A percentile compares a stretch with the other conserved stretches of the same genome.
These are phyloP conservation scores for Saxidomus purpurata DNA, from an alignment of 1,140 invertebrate species.

Conservation along the genomic window DNA sequence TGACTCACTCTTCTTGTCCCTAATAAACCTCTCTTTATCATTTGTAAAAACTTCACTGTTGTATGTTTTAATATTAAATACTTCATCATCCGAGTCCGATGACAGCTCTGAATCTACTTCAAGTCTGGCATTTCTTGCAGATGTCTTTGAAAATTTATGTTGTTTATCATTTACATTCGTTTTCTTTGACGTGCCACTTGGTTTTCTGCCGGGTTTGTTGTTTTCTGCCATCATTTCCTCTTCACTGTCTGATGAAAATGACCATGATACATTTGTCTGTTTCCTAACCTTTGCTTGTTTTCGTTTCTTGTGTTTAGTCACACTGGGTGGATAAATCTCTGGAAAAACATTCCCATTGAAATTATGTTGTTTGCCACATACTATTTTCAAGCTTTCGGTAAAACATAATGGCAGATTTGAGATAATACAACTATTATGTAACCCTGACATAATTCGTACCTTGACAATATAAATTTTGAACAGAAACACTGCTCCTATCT, in stretches of 20 bases:
- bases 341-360: not conserved
- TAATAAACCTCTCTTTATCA: not conserved
- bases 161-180: not conserved
- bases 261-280: not conserved
- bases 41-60: not conserved
- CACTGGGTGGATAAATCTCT: slow-evolving; percentile 57
- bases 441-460: no score
- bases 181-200: not conserved
- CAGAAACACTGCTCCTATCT: no score
- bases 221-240: not conserved
- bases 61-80: not conserved
- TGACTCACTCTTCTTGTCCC: not conserved
- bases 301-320: slow-evolving; percentile 61
- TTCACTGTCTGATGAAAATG: slow-evolving; percentile 44
- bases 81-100: slow-evolving; percentile 3
- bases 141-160: not conserved
- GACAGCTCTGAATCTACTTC: not conserved
- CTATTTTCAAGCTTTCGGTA: no score
- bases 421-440: no score
- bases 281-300: not conserved
- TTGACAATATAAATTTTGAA: no score
- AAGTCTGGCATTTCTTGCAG: not conserved
- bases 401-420: no score
- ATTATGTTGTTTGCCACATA: no score
- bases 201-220: not conserved